A percentile compares a stretch with the other conserved stretches of the same genome.
Conservation (phyloP, 1,140 invertebrate genomes). For the Eupristina koningsbergeri region DNA sequence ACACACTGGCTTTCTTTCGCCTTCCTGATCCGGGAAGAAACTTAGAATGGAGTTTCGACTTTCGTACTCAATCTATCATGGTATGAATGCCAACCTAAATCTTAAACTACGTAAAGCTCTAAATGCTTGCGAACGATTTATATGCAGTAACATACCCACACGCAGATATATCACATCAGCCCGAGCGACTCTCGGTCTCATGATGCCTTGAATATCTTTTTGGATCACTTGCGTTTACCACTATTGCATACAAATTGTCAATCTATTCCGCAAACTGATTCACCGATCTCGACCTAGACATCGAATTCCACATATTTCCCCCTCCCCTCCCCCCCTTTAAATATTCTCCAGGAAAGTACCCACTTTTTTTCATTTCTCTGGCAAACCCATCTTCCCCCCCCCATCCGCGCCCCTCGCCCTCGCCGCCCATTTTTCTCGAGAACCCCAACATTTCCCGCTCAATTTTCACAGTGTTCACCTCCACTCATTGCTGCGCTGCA, state of each 20-base stretch:
- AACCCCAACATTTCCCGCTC: not conserved
- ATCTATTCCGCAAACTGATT: not conserved
- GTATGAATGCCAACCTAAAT: constrained; percentile 8
- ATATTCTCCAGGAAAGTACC: not conserved
- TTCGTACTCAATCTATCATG: constrained; percentile 15
- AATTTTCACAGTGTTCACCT: not conserved
- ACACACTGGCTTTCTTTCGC: not conserved
- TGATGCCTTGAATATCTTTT: not conserved
- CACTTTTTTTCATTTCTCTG: too few species aligned
- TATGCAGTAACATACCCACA: not conserved
- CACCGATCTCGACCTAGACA: not conserved
- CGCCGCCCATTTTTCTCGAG: too few species aligned
- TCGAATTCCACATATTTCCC: not conserved
- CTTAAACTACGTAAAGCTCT: not conserved
- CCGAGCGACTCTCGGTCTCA: not conserved
- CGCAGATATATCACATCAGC: not conserved
- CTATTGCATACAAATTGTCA: constrained; percentile 8
- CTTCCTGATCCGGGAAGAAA: not conserved
- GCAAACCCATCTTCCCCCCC: too few species aligned
- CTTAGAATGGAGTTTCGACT: not conserved
- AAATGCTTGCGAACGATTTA: constrained; percentile 17
- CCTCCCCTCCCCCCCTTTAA: not conserved
- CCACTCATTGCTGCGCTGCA: not conserved
- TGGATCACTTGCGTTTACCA: constrained; percentile 5
- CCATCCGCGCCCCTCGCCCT: too few species aligned